A percentile compares a stretch with the other conserved stretches of the same genome.
phyloP scores from a whole-genome alignment of 2,797 vertebrate genomes.

The Perodicticus potto region DNA sequence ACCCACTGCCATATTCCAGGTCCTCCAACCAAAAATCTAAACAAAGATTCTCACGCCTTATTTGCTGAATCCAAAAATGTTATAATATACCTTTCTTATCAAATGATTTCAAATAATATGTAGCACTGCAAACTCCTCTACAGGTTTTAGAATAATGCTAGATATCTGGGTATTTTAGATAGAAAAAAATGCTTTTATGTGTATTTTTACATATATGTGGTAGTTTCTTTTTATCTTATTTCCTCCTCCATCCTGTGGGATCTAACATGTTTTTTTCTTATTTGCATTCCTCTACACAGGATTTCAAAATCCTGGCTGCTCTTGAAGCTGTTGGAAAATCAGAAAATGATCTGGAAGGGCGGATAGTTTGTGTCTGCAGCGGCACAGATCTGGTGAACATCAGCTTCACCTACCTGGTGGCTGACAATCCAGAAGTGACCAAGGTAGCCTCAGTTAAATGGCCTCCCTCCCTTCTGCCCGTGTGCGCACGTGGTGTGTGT shows the following conservation, averaged over 20 bases:
- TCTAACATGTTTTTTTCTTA: constrained; percentile 73
- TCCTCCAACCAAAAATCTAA: background rate
- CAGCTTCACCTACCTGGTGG: constrained; percentile 97
- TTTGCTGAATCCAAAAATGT: constrained; percentile 1
- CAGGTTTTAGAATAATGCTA: background rate
- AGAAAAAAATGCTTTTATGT: background rate
- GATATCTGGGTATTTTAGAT: background rate
- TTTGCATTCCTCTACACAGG: constrained; percentile 87
- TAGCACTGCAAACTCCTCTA: background rate
- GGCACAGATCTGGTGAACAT: constrained; percentile 98
- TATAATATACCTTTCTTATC: background rate
- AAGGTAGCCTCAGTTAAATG: constrained; percentile 90
- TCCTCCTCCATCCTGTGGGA: constrained; percentile 16
- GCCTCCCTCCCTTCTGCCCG: background rate
- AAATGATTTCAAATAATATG: background rate
- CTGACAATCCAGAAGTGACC: constrained; percentile 94
- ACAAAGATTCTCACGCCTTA: background rate
- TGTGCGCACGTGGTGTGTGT: background rate
- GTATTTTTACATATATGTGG: constrained; percentile 3
- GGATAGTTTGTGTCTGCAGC: constrained; percentile 97
- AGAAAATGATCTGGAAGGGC: constrained; percentile 96
- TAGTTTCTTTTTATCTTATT: background rate
- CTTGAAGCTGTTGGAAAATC: constrained; percentile 95
- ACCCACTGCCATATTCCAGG: background rate
- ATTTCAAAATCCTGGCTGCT: constrained; percentile 96